phyloP scores from a whole-genome alignment of 2,888 invertebrate species.

The Pterostichus madidus region DNA sequence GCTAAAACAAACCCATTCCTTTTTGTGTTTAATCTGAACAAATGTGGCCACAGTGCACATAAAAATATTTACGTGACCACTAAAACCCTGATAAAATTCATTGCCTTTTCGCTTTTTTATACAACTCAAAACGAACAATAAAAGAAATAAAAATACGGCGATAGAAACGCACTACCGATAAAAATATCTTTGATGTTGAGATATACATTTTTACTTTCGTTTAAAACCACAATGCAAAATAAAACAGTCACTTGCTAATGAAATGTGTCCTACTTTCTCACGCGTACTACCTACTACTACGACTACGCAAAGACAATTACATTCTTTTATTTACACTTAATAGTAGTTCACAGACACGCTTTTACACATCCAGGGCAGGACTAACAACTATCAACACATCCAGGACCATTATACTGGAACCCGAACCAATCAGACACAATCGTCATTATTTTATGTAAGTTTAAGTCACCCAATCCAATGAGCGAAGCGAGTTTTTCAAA shows the following conservation, averaged over 20 bases:
- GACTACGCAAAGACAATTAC: constrained; percentile 33
- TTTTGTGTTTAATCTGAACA: constrained; percentile 20
- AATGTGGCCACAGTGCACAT: constrained; percentile 61
- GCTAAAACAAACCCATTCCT: constrained; percentile 23
- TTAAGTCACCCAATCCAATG: too few relatives aligned
- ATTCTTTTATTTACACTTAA: constrained; percentile 37
- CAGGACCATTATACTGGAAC: too few relatives aligned
- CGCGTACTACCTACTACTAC: neutral
- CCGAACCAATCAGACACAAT: too few relatives aligned
- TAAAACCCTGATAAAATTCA: constrained; percentile 55
- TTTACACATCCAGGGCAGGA: neutral
- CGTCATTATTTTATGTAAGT: too few relatives aligned
- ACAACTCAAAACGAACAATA: constrained; percentile 19
- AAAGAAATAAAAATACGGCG: constrained; percentile 31
- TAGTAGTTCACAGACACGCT: neutral
- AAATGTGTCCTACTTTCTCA: constrained; percentile 40
- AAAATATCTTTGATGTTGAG: constrained; percentile 21
- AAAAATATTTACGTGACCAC: constrained; percentile 65
- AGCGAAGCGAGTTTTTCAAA: too few relatives aligned
- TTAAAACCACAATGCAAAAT: constrained; percentile 22
- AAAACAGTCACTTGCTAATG: constrained; percentile 12
- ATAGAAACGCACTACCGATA: neutral
- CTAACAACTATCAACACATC: too few relatives aligned
- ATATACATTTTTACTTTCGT: constrained; percentile 46
- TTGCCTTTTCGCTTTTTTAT: constrained; percentile 42